Evolutionary conservation across 2,888 invertebrate genomes (phyloP), one percentile per base, ranked within the genome.

Genomic region (Neocrepidodera transversa): DNA sequence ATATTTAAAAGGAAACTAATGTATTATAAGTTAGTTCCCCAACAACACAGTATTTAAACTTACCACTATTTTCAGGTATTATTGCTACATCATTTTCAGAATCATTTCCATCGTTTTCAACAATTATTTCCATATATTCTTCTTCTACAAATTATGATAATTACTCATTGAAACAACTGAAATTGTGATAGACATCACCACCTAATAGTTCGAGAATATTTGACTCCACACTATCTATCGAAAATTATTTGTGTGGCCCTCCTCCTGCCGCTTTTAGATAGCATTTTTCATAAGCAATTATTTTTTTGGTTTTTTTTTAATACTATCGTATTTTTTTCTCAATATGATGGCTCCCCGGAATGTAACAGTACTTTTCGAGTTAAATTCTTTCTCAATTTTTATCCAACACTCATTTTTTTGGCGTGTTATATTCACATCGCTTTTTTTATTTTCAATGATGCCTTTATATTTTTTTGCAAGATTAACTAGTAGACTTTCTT

Each of bases 71-170:
- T 40, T 40, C 17, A 40, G 18, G 2, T 7, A n/a, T 30, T 5
- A 30, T 17, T 40, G 40, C 17, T 40, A 10, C 18, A n/a, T 40
- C 40, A 18, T 40, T 18, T 8, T 17, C 8, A n/a, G 30, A 2
- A 5, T 30, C 10, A 40, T 40, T 18, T 3, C n/a, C n/a, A n/a
- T n/a, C n/a, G n/a, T 18, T 3, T 40, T 40, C 18, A 40, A 40
- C n/a, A 40, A 40, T 40, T 2, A 40, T 40, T 40, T 40, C 40
- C 18, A 40, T 18, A 17, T 18, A n/a, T 40, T 40, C 40, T n/a
- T 7, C 40, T 18, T 17, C 40, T 40, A 18, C 40, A 18, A 40
- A 18, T 8, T 7, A 30, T 7, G 17, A 13, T 13, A 40, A 40
- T 40, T 40, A 40, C 18, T 40, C 18, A 40, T 5, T 40, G 10